A percentile compares a stretch with the other conserved stretches of the same genome.
These are phyloP conservation scores for Adineta ricciae DNA, from an alignment of 2,888 invertebrate species.

Conservation along the genomic window DNA sequence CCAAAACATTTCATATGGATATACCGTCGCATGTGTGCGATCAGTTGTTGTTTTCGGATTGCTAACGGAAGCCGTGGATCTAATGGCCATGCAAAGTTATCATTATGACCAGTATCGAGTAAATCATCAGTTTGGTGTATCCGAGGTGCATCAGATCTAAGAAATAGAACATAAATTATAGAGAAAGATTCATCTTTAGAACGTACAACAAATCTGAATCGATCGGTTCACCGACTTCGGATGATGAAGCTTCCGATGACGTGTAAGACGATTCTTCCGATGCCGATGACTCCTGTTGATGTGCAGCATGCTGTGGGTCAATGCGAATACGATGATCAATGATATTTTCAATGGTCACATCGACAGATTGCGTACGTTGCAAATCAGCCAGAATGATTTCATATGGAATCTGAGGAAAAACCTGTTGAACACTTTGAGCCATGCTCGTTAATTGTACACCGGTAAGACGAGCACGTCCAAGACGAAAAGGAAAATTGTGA, in stretches of 20 bases:
- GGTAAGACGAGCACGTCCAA: constrained; percentile 20
- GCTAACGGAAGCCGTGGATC: background rate
- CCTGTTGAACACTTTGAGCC: constrained; percentile 61
- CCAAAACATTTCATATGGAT: background rate
- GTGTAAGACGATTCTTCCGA: background rate
- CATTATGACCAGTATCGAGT: background rate
- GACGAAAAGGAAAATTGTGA: constrained; percentile 47
- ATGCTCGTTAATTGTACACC: constrained; percentile 20
- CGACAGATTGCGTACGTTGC: constrained; percentile 64
- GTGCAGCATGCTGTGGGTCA: background rate
- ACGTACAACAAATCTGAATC: background rate
- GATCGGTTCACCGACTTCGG: background rate
- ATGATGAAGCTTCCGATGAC: background rate
- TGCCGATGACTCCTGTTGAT: background rate
- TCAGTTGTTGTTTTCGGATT: background rate
- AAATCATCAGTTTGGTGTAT: background rate
- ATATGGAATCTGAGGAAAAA: constrained; percentile 68
- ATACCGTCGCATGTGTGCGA: background rate
- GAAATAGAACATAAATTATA: background rate
- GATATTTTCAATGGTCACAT: constrained; percentile 73
- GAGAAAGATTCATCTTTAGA: background rate
- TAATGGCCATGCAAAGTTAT: constrained; percentile 1
- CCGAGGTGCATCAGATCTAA: background rate
- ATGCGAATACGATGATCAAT: constrained; percentile 59
- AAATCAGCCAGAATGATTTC: constrained; percentile 64